Conservation (phyloP, 23 tunicate species). For the Trididemnum miniatum region DNA sequence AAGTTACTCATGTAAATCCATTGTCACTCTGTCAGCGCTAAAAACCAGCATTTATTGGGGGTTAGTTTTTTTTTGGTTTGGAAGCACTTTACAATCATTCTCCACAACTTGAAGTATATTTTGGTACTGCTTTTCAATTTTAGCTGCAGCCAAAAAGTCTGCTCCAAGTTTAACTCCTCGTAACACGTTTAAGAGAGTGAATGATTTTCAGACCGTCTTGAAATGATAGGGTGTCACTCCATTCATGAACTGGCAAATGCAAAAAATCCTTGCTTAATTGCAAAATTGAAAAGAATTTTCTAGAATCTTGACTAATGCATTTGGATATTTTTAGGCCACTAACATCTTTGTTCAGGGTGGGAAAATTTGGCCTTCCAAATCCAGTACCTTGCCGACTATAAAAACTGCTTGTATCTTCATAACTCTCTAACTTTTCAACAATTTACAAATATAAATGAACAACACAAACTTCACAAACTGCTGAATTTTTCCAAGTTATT, state of each 20-base stretch:
- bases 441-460: neutral
- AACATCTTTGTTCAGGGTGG: slow-evolving; percentile 6
- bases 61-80: slow-evolving; percentile 18
- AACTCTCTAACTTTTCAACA: slow-evolving; percentile 4
- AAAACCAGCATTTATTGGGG: neutral
- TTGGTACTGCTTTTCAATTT: neutral
- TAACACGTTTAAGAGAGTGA: neutral
- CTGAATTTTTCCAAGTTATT: neutral
- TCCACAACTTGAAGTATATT: slow-evolving; percentile 12
- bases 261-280: slow-evolving; percentile 1
- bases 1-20: neutral
- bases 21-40: slow-evolving; percentile 2
- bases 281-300: slow-evolving; percentile 7
- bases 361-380: slow-evolving; percentile 16
- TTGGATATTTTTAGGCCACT: slow-evolving; percentile 2
- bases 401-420: slow-evolving; percentile 2
- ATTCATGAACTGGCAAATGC: neutral
- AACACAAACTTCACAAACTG: slow-evolving; percentile 19
- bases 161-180: slow-evolving; percentile 16
- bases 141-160: slow-evolving; percentile 12
- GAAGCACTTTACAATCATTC: slow-evolving; percentile 10
- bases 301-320: slow-evolving; percentile 1
- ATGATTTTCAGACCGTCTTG: neutral
- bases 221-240: slow-evolving; percentile 9
- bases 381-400: slow-evolving; percentile 1